Conservation (phyloP, 1,140 invertebrate species). For the Oscheius sp. region DNA sequence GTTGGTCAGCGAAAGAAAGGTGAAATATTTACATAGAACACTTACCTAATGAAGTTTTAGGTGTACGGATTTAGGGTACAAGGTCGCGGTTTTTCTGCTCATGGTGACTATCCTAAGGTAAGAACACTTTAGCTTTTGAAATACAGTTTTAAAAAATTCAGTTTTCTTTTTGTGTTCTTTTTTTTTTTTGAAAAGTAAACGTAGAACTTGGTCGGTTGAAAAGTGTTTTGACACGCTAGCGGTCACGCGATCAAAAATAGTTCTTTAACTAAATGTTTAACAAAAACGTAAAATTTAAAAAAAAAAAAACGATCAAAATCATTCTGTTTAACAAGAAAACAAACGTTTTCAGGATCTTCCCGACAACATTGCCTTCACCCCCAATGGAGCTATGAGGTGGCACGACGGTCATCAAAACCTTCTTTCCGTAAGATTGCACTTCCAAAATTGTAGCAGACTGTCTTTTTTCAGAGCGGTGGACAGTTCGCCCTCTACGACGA, state of each 20-base stretch:
- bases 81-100: background rate
- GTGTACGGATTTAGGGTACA: slow-evolving; percentile 10
- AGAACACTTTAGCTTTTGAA: too few relatives aligned
- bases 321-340: too few relatives aligned
- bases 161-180: too few relatives aligned
- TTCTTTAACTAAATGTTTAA: too few relatives aligned
- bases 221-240: too few relatives aligned
- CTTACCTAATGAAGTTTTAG: background rate
- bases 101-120: slow-evolving; percentile 18
- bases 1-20: slow-evolving; percentile 9
- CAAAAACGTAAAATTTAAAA: too few relatives aligned
- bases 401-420: slow-evolving; percentile 26
- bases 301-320: too few relatives aligned
- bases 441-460: background rate
- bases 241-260: too few relatives aligned
- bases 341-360: too few relatives aligned
- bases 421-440: slow-evolving; percentile 10
- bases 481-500: slow-evolving; percentile 31
- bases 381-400: slow-evolving; percentile 21
- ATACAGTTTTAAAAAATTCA: too few relatives aligned
- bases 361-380: slow-evolving; percentile 15
- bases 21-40: background rate
- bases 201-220: too few relatives aligned
- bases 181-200: too few relatives aligned
- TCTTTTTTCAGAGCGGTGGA: slow-evolving; percentile 27